Percentiles rank a stretch among this genome's conserved stretches.
Conservation (phyloP, 1,140 invertebrate species). For the Drosophila cardini region DNA sequence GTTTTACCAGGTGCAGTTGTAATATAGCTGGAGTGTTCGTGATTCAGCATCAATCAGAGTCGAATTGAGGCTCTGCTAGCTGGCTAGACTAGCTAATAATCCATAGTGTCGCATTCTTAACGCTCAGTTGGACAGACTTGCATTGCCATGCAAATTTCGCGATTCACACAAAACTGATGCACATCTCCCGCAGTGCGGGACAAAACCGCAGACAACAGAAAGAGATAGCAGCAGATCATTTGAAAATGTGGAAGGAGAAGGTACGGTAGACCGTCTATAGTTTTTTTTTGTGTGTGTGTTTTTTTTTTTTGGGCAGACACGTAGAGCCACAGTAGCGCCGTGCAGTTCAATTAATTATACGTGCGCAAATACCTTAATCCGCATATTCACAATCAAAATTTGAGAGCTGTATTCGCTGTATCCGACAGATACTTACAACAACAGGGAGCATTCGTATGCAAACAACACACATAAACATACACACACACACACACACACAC, state of each 20-base stretch:
- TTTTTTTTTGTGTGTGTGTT: no score
- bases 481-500: slow-evolving; percentile 37
- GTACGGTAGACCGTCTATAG: no score
- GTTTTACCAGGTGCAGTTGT: no score
- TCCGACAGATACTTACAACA: slow-evolving; percentile 62
- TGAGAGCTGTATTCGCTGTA: slow-evolving; percentile 59
- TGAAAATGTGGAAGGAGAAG: no score
- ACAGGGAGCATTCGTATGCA: slow-evolving; percentile 73
- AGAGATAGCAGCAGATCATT: no score
- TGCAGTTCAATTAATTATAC: slow-evolving; percentile 82
- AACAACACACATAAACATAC: slow-evolving; percentile 60
- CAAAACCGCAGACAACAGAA: slow-evolving; percentile 26
- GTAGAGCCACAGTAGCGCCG: slow-evolving; percentile 52
- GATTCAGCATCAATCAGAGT: slow-evolving; percentile 31
- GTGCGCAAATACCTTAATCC: slow-evolving; percentile 83
- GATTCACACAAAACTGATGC: slow-evolving; percentile 24
- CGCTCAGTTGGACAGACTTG: slow-evolving; percentile 47
- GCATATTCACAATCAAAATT: slow-evolving; percentile 81
- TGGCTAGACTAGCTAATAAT: slow-evolving; percentile 32
- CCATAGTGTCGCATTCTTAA: slow-evolving; percentile 39
- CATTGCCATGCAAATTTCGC: slow-evolving; percentile 49
- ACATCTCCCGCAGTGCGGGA: slow-evolving; percentile 46
- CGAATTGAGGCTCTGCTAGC: neutral
- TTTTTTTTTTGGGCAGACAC: slow-evolving; percentile 2
- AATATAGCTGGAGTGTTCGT: slow-evolving; percentile 10